Evolutionary conservation across 1,140 invertebrate species (phyloP).

Genomic region (Papilio machaon): DNA sequence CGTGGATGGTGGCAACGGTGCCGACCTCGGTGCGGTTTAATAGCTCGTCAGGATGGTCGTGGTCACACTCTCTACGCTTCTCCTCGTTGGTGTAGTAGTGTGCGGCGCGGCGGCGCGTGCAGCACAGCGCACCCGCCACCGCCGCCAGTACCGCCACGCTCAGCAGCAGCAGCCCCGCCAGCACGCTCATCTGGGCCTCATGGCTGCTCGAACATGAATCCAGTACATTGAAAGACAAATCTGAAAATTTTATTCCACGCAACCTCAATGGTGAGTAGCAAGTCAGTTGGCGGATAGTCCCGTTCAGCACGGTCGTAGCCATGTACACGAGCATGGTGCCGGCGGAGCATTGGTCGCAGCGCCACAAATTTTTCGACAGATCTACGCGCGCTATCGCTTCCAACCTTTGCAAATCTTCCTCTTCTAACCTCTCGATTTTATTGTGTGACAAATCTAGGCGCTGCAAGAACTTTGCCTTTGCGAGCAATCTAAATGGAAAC

Average conservation of each 20-base stretch:
- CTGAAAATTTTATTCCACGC: constrained; percentile 77
- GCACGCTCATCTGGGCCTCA: constrained; percentile 83
- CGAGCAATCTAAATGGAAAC: constrained; percentile 82
- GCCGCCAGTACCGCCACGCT: constrained; percentile 80
- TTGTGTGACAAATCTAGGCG: constrained; percentile 85
- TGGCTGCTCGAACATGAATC: constrained; percentile 81
- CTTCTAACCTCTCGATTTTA: constrained; percentile 83
- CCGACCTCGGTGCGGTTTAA: constrained; percentile 64
- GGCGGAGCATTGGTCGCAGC: constrained; percentile 86
- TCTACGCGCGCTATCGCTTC: constrained; percentile 81
- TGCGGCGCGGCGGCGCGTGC: constrained; percentile 85
- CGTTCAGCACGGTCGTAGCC: constrained; percentile 81
- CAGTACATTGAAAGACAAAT: constrained; percentile 77
- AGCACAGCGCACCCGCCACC: constrained; percentile 81
- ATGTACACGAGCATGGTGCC: constrained; percentile 81
- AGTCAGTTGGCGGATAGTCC: constrained; percentile 74
- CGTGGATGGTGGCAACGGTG: constrained; percentile 73
- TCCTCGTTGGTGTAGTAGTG: constrained; percentile 89
- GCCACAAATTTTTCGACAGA: constrained; percentile 86
- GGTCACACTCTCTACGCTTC: constrained; percentile 82
- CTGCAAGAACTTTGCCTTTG: constrained; percentile 82
- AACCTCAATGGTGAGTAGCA: constrained; percentile 82
- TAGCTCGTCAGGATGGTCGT: constrained; percentile 76
- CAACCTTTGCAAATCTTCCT: constrained; percentile 81
- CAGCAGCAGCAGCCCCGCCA: constrained; percentile 82